Conservation (phyloP, 2,113 vertebrate genomes). For the Labeo catla region DNA sequence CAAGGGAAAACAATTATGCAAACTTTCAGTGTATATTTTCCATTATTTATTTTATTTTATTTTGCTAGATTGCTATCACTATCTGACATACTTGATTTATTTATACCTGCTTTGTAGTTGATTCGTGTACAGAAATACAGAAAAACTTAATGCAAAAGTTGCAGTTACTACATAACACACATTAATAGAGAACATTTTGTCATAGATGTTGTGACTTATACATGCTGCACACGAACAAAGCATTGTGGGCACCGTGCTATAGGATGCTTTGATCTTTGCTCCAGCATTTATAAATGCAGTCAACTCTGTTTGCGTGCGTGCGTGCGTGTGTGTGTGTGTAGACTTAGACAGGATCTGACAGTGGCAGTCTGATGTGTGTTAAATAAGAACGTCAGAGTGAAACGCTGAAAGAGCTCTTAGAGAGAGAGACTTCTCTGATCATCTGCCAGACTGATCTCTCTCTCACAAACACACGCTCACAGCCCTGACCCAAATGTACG, state of each 20-base stretch:
- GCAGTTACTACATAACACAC: background rate
- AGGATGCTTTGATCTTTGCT: conserved; percentile 20
- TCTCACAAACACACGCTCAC: conserved; percentile 4
- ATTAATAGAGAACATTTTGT: background rate
- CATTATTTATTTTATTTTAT: too few species aligned
- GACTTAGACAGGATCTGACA: conserved; percentile 26
- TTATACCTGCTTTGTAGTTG: background rate
- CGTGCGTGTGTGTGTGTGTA: conserved; percentile 30
- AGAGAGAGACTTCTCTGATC: conserved; percentile 44
- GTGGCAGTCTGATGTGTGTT: conserved; percentile 33
- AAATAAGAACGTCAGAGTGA: conserved; percentile 42
- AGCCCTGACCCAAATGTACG: conserved; percentile 27
- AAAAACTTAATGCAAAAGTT: background rate
- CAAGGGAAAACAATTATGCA: too few species aligned
- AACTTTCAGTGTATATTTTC: too few species aligned
- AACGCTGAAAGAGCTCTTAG: conserved; percentile 29
- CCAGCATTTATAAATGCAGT: background rate
- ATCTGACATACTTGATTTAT: too few species aligned
- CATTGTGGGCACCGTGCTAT: background rate
- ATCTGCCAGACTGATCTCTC: conserved; percentile 26
- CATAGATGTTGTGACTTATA: background rate
- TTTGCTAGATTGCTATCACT: too few species aligned
- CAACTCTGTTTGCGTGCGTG: background rate
- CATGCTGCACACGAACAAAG: background rate
- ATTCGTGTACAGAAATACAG: background rate